Evolutionary conservation across 2,888 invertebrate species (phyloP), one percentile per base, ranked within the genome.

Genomic region (Platycnemis pennipes): DNA sequence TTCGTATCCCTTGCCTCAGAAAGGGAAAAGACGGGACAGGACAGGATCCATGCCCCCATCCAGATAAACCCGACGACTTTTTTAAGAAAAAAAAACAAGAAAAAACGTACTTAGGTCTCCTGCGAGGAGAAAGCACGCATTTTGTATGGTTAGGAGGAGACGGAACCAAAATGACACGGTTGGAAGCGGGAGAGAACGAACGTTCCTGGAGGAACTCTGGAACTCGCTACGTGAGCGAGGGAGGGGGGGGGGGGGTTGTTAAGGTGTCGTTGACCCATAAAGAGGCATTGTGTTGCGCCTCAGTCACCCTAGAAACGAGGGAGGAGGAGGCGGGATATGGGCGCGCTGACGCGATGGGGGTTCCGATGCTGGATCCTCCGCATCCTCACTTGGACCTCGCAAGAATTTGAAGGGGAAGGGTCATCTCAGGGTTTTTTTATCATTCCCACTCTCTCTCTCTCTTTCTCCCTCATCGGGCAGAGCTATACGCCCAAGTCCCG

Each of bases 261-360:
- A 77, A 37, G 77, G 77, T 77, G 77, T 77, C 77, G 77, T 37
- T 77, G 77, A 77, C 77, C 77, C 37, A 77, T 37, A 77, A 77
- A 77, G 37, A 77, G 77, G 77, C 37, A 77, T 77, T 77, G 77
- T 77, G 77, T 4, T 13, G 77, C 77, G 63, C n/a, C 63, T n/a
- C n/a, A 22, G 26, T 26, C 63, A 63, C 26, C 63, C 63, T 63
- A n/a, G n/a, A 63, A 26, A 63, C 26, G 63, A 63, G 63, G 19
- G 63, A 26, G 37, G 13, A 31, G 69, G 4, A n/a, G 7, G 31
- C 4, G 77, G 77, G 31, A 77, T 3, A 77, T 0, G 77, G 37
- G 77, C 13, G 77, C 53, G 53, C 4, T 13, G 53, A 53, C 4
- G 19, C 19, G 53, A 53, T 19, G 53, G 19, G 53, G 19, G 13